phyloP scores from a whole-genome alignment of 2,113 vertebrate genomes.

The Panthera leo region DNA sequence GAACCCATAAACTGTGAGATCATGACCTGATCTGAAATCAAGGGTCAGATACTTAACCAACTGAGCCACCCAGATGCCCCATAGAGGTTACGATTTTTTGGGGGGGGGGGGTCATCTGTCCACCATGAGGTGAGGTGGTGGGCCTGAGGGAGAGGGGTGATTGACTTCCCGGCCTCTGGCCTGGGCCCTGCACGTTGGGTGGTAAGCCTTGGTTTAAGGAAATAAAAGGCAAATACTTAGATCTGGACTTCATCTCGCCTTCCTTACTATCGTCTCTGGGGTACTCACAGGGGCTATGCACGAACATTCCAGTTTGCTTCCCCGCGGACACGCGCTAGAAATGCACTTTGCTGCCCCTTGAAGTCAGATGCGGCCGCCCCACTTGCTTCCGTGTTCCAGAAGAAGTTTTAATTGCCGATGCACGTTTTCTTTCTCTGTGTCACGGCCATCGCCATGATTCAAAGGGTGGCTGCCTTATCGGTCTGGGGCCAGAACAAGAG shows the following conservation, averaged over 20 bases:
- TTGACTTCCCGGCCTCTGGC: too few relatives aligned
- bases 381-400: not conserved
- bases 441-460: not conserved
- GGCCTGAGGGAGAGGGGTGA: too few relatives aligned
- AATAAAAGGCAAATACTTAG: not conserved
- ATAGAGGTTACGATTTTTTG: not conserved
- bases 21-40: too few relatives aligned
- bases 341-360: accelerated
- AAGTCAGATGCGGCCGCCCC: accelerated
- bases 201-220: not conserved
- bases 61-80: too few relatives aligned
- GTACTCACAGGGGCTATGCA: too few relatives aligned
- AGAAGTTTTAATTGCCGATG: not conserved
- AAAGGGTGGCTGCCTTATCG: not conserved
- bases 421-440: not conserved
- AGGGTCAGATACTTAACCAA: too few relatives aligned
- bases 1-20: too few relatives aligned
- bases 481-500: not conserved
- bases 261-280: not conserved
- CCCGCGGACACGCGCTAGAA: accelerated
- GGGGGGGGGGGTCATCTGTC: not conserved
- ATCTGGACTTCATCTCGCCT: not conserved
- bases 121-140: not conserved
- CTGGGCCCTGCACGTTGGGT: not conserved
- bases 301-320: accelerated